Percentiles rank a stretch among this genome's conserved stretches.
Conservation (phyloP, 2,888 invertebrate species). For the Coelopa pilipes region DNA sequence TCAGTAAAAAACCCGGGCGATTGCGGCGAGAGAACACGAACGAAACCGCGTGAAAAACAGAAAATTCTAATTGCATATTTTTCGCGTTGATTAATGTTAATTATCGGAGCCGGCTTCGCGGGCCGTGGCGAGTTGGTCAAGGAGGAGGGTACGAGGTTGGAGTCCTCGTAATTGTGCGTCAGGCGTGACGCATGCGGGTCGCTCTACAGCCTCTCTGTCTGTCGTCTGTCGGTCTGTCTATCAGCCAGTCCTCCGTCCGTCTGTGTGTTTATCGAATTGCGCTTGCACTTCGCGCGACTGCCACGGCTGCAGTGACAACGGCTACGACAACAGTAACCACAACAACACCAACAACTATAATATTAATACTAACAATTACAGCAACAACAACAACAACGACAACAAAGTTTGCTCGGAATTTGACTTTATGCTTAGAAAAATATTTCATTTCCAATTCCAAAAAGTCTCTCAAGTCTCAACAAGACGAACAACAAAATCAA, state of each 20-base stretch:
- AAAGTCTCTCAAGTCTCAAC: not conserved
- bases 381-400: not conserved
- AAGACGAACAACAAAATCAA: too few species aligned
- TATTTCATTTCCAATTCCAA: slow-evolving; percentile 22
- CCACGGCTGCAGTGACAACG: not conserved
- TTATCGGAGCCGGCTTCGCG: slow-evolving; percentile 46
- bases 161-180: slow-evolving; percentile 24
- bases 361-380: too few species aligned
- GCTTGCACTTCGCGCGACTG: not conserved
- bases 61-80: slow-evolving; percentile 52
- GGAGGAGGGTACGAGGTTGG: too few species aligned
- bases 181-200: not conserved
- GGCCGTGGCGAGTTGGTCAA: not conserved
- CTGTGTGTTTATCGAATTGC: slow-evolving; percentile 11
- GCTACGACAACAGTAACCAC: not conserved
- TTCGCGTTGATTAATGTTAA: slow-evolving; percentile 61
- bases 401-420: not conserved
- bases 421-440: slow-evolving; percentile 3
- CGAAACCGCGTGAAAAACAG: not conserved
- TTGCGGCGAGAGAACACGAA: not conserved
- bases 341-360: not conserved
- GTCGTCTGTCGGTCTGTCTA: not conserved
- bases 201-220: not conserved
- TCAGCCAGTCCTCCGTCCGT: slow-evolving; percentile 11
- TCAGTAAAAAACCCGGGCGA: not conserved